phyloP scores from a whole-genome alignment of 2,797 vertebrate genomes.

The Psittacula derbiana region DNA sequence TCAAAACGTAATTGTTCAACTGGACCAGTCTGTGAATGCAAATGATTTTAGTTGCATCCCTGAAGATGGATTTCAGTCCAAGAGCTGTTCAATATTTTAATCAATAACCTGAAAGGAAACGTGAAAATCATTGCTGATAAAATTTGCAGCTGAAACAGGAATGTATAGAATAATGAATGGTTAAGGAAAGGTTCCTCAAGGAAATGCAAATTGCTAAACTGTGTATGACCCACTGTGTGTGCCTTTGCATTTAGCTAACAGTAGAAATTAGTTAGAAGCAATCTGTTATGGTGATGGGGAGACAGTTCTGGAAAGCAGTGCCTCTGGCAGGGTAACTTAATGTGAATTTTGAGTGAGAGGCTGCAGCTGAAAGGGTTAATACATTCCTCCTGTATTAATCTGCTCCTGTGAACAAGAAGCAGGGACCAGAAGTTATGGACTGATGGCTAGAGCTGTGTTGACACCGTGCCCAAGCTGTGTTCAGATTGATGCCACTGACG shows the following conservation, averaged over 20 bases:
- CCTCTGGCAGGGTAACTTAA: not conserved
- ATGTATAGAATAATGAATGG: not conserved
- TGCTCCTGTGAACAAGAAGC: not conserved
- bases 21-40: not conserved
- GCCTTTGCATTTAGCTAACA: not conserved
- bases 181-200: not conserved
- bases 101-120: slow-evolving; percentile 52
- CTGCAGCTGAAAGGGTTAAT: not conserved
- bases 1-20: slow-evolving; percentile 17
- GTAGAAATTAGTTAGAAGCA: not conserved
- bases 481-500: not conserved
- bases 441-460: not conserved
- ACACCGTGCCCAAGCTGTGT: not conserved
- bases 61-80: not conserved
- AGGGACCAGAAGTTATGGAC: not conserved
- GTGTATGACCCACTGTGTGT: not conserved
- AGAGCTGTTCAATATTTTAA: slow-evolving; percentile 28
- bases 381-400: not conserved
- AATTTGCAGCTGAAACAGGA: slow-evolving; percentile 29
- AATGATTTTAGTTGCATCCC: not conserved
- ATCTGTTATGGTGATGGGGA: not conserved
- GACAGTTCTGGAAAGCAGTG: not conserved
- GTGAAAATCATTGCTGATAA: slow-evolving; percentile 52
- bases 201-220: not conserved
- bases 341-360: not conserved